These are phyloP conservation scores for Arctopsyche grandis DNA, from an alignment of 1,140 invertebrate species.

Conservation along the genomic window DNA sequence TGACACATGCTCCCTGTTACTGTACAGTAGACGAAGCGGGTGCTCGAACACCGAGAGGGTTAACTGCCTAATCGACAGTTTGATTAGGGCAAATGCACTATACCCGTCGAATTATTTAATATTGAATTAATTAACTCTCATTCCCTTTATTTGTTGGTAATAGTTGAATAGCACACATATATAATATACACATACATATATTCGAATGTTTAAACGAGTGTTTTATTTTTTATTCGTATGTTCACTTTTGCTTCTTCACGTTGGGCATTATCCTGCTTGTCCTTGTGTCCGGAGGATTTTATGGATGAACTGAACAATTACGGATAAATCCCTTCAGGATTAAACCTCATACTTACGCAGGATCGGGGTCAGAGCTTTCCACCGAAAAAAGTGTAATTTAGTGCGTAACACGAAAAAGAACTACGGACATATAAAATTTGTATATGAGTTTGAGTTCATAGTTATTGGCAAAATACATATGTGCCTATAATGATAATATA, in stretches of 20 bases:
- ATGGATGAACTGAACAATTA: constrained; percentile 33
- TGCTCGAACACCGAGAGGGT: constrained; percentile 8
- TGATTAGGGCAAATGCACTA: constrained; percentile 9
- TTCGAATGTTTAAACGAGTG: not conserved
- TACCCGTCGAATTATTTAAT: not conserved
- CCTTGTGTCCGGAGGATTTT: constrained; percentile 27
- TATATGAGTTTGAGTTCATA: too few relatives aligned
- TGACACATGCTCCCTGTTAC: constrained; percentile 35
- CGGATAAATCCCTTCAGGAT: constrained; percentile 27
- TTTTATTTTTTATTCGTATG: not conserved
- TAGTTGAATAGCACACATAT: too few relatives aligned
- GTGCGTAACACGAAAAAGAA: not conserved
- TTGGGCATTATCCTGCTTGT: constrained; percentile 1
- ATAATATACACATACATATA: too few relatives aligned
- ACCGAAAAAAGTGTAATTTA: not conserved
- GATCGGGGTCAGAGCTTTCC: not conserved
- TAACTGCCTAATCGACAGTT: constrained; percentile 2
- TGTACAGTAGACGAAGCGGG: not conserved
- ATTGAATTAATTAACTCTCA: not conserved
- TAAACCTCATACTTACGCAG: constrained; percentile 17
- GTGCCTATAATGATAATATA: too few relatives aligned
- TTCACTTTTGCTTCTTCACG: not conserved
- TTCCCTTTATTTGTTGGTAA: not conserved
- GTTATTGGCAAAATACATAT: too few relatives aligned
- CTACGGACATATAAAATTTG: not conserved